Conservation (phyloP, 2,888 invertebrate species). For the Anticlea derivata region DNA sequence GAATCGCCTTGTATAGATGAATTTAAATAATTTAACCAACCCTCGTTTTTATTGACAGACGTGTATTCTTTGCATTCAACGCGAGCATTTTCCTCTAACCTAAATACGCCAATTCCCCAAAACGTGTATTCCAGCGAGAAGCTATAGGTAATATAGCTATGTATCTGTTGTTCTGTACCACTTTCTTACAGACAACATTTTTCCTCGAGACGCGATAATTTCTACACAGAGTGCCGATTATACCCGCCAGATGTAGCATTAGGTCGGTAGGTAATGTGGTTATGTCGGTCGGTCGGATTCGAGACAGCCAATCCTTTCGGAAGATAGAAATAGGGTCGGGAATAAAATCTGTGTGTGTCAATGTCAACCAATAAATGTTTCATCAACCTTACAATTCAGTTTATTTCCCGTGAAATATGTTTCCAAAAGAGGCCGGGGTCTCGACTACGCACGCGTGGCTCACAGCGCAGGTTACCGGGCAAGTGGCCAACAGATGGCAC, state of each 20-base stretch:
- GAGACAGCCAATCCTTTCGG: conserved; percentile 16
- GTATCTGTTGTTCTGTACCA: conserved; percentile 7
- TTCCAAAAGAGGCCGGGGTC: conserved; percentile 51
- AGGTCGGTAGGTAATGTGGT: conserved; percentile 3
- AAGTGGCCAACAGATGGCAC: conserved; percentile 71
- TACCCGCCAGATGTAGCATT: conserved; percentile 11
- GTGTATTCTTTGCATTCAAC: conserved; percentile 20
- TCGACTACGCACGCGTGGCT: conserved; percentile 39
- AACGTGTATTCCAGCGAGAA: conserved; percentile 20
- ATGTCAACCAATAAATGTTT: conserved; percentile 40
- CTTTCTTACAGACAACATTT: conserved; percentile 9
- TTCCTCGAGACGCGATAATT: conserved; percentile 13
- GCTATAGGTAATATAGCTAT: no score
- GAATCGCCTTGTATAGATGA: no score
- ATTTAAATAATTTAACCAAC: no score
- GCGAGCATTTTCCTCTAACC: conserved; percentile 27
- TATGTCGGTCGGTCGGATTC: conserved; percentile 21
- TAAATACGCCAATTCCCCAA: conserved; percentile 27
- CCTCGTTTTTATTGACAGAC: neutral
- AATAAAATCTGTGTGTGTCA: conserved; percentile 26
- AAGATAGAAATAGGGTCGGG: conserved; percentile 11
- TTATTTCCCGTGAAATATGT: conserved; percentile 44
- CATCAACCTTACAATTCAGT: conserved; percentile 35
- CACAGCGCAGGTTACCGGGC: conserved; percentile 59
- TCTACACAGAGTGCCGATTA: conserved; percentile 13